Evolutionary conservation across 30 jellyfish, hydroid and myxozoan genomes (phyloP), one percentile per base, ranked within the genome.

Genomic region (Hydractinia echinata): DNA sequence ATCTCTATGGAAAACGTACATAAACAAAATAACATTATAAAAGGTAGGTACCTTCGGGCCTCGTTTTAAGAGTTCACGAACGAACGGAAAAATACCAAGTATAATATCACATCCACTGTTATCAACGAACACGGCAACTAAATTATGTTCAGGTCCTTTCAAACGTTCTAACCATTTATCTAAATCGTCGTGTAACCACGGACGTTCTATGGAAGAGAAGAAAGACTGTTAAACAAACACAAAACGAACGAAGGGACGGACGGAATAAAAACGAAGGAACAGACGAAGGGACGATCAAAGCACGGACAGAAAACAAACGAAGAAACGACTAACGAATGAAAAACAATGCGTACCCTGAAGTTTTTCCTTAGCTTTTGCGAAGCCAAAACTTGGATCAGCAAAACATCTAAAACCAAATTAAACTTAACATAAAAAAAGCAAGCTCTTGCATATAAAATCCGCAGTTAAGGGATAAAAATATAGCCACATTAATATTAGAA

Each of bases 61-160:
- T 30, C 70, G 81, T 92, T 64, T 86, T 20, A 92, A 83, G 39
- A 92, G 84, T 20, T 76, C 78, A 5, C 95, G 82, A 5, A 90
- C 95, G 66, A 92, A 84, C 11, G 95, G 96, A 61, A 92, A 68
- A 30, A 87, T 82, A 5, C 98, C 98, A 8, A 92, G 80, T 4
- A 92, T 83, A 13, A 92, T 87, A 73, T 92, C 98, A 9, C 89
- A 88, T 7, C 98, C 98, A 80, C 98, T 92, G 77, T 92, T 92
- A 76, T 92, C 98, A 10, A 92, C 98, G 69, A 92, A 92, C 10
- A 92, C 80, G 5, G 78, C 89, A 66, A 91, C 96, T 55, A 68
- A 70, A 61, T 81, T 55, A 64, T 90, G 89, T 44, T 85, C 79
- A 30, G 92, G 86, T n/a, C 13, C 15, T 21, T 61, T 66, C 78